Percentiles rank a stretch among this genome's conserved stretches.
These are phyloP conservation scores for Apodemus speciosus DNA, from an alignment of 2,113 vertebrate genomes.

Conservation along the genomic window DNA sequence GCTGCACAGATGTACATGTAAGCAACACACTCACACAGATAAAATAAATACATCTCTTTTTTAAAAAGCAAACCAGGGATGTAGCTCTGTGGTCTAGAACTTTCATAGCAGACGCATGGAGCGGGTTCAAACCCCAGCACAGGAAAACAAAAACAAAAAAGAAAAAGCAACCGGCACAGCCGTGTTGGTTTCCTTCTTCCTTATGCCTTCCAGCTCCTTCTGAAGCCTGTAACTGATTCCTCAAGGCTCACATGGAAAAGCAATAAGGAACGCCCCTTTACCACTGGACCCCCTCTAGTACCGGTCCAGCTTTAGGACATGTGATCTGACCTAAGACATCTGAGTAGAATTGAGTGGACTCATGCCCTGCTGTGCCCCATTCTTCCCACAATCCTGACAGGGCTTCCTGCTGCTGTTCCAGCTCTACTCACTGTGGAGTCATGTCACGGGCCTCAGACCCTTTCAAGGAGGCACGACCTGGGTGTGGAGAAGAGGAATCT, in stretches of 20 bases:
- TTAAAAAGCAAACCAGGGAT: background rate
- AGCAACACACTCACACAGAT: too few species aligned
- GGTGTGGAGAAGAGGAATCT: background rate
- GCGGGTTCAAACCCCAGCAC: background rate
- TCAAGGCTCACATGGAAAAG: background rate
- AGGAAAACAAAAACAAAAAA: background rate
- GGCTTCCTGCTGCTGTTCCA: background rate
- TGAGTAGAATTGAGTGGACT: background rate
- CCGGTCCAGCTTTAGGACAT: background rate
- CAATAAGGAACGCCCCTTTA: background rate
- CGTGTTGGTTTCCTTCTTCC: background rate
- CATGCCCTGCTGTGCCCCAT: too few species aligned
- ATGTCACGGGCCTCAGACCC: background rate
- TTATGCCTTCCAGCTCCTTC: background rate
- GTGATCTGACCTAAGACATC: background rate
- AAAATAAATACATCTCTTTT: too few species aligned
- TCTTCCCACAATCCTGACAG: background rate
- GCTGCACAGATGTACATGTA: too few species aligned
- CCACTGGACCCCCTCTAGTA: background rate
- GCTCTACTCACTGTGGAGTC: background rate
- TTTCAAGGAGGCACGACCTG: background rate
- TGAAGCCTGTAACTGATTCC: too few species aligned
- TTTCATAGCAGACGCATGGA: background rate
- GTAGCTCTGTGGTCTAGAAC: background rate
- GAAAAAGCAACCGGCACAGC: background rate